These are phyloP conservation scores for Phaethon lepturus DNA, from an alignment of 2,113 vertebrate species.

Conservation along the genomic window DNA sequence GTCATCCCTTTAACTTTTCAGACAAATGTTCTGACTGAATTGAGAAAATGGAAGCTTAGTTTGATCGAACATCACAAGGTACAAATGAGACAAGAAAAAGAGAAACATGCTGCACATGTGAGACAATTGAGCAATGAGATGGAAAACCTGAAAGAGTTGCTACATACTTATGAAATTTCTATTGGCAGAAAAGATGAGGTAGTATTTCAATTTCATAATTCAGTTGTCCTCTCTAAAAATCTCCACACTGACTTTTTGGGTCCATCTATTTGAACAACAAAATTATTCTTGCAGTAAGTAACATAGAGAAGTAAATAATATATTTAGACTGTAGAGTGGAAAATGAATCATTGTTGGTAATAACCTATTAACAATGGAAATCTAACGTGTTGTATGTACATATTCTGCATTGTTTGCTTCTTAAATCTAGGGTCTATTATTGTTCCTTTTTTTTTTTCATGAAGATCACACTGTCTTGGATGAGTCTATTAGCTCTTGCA, in stretches of 20 bases:
- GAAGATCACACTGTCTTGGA: not conserved
- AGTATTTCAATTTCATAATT: not conserved
- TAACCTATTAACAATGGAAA: not conserved
- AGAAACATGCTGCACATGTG: slow-evolving; percentile 77
- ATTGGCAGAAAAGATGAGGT: slow-evolving; percentile 94
- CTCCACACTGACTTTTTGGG: not conserved
- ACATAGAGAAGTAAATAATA: not conserved
- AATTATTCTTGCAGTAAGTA: not conserved
- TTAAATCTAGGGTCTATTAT: not conserved
- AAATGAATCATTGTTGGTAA: not conserved
- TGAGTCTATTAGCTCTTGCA: not conserved
- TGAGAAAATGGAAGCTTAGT: slow-evolving; percentile 90
- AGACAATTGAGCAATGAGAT: slow-evolving; percentile 81
- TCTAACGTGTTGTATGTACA: fast-evolving
- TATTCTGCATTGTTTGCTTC: not conserved
- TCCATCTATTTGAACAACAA: not conserved
- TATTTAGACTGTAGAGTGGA: not conserved
- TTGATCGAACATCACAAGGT: slow-evolving; percentile 87
- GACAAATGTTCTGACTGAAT: slow-evolving; percentile 89
- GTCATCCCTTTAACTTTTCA: slow-evolving; percentile 63
- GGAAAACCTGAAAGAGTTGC: slow-evolving; percentile 83
- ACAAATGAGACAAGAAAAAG: slow-evolving; percentile 87
- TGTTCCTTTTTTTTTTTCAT: not conserved
- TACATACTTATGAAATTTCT: slow-evolving; percentile 87
- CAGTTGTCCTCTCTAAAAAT: not conserved